Conservation (phyloP, 2,888 invertebrate species). For the Herminia tarsipennalis region DNA sequence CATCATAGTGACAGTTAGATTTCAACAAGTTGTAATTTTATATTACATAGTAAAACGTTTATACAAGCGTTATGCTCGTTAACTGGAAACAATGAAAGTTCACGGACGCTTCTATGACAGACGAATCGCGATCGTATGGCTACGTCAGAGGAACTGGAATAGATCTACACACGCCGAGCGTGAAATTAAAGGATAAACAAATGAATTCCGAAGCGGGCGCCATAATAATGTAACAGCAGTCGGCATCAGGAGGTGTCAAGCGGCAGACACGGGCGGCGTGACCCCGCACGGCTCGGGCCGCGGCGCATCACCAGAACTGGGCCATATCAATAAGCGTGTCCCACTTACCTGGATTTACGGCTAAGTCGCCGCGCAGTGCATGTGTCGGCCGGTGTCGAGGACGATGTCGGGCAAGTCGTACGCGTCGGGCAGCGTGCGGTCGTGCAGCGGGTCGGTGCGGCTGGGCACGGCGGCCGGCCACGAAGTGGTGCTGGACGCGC, state of each 20-base stretch:
- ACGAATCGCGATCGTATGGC: conserved; percentile 71
- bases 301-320: conserved; percentile 75
- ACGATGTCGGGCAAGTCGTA: conserved; percentile 86
- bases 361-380: conserved; percentile 56
- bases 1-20: conserved; percentile 14
- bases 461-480: conserved; percentile 73
- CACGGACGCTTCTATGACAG: conserved; percentile 67
- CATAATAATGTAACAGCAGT: conserved; percentile 81
- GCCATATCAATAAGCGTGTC: conserved; percentile 82
- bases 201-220: conserved; percentile 76
- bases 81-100: conserved; percentile 70
- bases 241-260: conserved; percentile 79
- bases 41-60: conserved; percentile 32
- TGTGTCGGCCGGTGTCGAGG: conserved; percentile 47
- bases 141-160: conserved; percentile 81
- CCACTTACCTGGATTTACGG: conserved; percentile 72
- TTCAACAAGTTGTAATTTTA: conserved; percentile 16
- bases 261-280: conserved; percentile 79
- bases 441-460: conserved; percentile 76
- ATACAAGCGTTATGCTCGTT: conserved; percentile 52
- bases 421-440: conserved; percentile 84
- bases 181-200: conserved; percentile 85
- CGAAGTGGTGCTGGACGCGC: conserved; percentile 89
- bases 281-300: conserved; percentile 71
- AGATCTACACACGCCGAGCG: conserved; percentile 74